A percentile compares a stretch with the other conserved stretches of the same genome.
phyloP scores from a whole-genome alignment of 2,888 invertebrate genomes.

The Trissonchulus sp. region DNA sequence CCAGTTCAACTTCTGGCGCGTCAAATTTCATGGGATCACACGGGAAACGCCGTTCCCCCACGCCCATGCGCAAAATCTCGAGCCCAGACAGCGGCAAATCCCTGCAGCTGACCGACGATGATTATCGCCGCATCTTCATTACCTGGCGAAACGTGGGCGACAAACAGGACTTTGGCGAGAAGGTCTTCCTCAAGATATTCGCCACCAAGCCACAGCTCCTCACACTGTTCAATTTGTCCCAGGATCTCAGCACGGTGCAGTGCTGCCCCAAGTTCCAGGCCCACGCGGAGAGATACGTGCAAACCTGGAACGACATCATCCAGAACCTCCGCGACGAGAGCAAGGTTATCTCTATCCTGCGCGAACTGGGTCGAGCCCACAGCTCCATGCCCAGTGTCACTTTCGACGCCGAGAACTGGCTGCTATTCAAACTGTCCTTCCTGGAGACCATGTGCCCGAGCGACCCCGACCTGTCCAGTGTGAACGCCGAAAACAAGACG shows the following conservation, averaged over 20 bases:
- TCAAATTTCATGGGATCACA: too few relatives aligned
- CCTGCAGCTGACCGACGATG: background rate
- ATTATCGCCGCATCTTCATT: background rate
- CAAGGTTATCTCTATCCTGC: background rate
- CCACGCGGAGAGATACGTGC: background rate
- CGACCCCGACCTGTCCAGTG: background rate
- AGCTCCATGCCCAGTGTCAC: background rate
- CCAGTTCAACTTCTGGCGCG: too few relatives aligned
- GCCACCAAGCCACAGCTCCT: background rate
- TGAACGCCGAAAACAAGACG: background rate
- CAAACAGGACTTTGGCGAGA: background rate
- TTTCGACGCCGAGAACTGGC: background rate
- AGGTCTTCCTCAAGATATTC: background rate
- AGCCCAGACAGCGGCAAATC: background rate
- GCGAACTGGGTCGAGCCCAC: background rate
- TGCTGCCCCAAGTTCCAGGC: background rate
- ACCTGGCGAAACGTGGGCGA: background rate
- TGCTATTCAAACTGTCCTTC: background rate
- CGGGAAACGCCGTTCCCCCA: background rate
- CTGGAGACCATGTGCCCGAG: background rate
- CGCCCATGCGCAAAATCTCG: background rate
- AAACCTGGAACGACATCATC: background rate
- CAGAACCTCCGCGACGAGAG: background rate
- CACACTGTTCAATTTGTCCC: background rate
- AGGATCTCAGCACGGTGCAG: background rate